phyloP scores from a whole-genome alignment of 2,113 vertebrate genomes.

The Anarrhichthys ocellatus region DNA sequence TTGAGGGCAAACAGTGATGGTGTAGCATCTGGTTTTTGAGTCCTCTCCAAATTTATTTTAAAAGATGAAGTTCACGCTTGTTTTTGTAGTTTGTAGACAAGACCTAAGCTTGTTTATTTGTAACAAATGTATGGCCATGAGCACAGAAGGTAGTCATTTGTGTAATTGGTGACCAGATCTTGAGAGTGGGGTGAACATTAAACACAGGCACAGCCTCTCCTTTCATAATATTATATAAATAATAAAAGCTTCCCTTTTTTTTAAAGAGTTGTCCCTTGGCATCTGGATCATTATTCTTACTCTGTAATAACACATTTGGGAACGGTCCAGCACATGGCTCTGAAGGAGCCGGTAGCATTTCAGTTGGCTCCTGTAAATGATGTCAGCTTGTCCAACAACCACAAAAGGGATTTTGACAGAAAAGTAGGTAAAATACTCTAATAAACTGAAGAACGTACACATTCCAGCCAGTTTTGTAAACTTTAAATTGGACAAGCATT shows the following conservation, averaged over 20 bases:
- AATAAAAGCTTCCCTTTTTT: background rate
- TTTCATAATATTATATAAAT: background rate
- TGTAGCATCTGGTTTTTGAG: conserved; percentile 11
- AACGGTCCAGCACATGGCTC: background rate
- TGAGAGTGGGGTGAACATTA: background rate
- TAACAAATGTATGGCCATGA: background rate
- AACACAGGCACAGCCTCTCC: background rate
- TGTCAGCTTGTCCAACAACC: background rate
- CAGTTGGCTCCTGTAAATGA: background rate
- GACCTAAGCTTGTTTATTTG: background rate
- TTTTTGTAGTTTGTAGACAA: conserved; percentile 8
- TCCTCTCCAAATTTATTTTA: background rate
- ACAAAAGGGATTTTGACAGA: conserved; percentile 1
- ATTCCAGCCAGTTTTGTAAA: background rate
- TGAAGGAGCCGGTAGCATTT: background rate
- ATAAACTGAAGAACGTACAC: background rate
- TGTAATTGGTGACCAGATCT: background rate
- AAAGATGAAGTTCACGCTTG: background rate
- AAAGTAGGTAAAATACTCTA: background rate
- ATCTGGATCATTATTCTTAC: background rate
- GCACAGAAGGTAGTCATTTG: background rate
- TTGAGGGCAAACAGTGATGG: background rate
- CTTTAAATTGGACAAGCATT: background rate
- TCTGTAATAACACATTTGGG: background rate
- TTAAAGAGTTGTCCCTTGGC: background rate